These are phyloP conservation scores for Acleris holmiana DNA, from an alignment of 2,888 invertebrate species.

Conservation along the genomic window DNA sequence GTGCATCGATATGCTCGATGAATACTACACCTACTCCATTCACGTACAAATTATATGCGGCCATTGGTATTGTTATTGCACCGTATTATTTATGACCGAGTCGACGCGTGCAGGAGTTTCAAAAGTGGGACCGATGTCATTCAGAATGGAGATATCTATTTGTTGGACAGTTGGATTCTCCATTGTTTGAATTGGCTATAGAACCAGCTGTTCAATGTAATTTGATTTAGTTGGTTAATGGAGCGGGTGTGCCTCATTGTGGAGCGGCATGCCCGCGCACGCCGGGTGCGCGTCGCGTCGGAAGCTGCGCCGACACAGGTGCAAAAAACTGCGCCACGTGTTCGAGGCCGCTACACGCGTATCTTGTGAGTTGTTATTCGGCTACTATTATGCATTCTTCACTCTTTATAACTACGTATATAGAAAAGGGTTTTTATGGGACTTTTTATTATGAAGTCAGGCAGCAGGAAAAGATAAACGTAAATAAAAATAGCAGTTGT, in stretches of 20 bases:
- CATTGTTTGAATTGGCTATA: constrained; percentile 59
- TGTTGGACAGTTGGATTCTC: constrained; percentile 54
- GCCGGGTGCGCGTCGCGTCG: constrained; percentile 29
- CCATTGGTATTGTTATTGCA: constrained; percentile 41
- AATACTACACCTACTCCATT: constrained; percentile 38
- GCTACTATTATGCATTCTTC: constrained; percentile 33
- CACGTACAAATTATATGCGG: constrained; percentile 29
- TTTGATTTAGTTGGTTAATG: constrained; percentile 74
- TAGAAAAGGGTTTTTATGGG: constrained; percentile 8
- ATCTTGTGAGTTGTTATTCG: constrained; percentile 47
- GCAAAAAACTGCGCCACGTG: constrained; percentile 38
- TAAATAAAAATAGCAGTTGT: no score
- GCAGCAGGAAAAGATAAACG: no score
- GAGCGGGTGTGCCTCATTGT: constrained; percentile 66
- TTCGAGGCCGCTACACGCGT: constrained; percentile 39
- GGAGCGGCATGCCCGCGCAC: constrained; percentile 49
- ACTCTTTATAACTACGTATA: constrained; percentile 36
- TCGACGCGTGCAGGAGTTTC: constrained; percentile 39
- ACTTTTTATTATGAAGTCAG: no score
- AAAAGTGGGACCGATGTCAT: constrained; percentile 42
- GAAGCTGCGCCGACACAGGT: constrained; percentile 37
- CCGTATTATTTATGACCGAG: constrained; percentile 38
- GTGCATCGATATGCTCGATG: constrained; percentile 37
- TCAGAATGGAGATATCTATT: constrained; percentile 54
- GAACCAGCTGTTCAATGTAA: constrained; percentile 76